Evolutionary conservation across 2,797 vertebrate species (phyloP), one percentile per base, ranked within the genome.

Genomic region (Xyrichtys novacula): DNA sequence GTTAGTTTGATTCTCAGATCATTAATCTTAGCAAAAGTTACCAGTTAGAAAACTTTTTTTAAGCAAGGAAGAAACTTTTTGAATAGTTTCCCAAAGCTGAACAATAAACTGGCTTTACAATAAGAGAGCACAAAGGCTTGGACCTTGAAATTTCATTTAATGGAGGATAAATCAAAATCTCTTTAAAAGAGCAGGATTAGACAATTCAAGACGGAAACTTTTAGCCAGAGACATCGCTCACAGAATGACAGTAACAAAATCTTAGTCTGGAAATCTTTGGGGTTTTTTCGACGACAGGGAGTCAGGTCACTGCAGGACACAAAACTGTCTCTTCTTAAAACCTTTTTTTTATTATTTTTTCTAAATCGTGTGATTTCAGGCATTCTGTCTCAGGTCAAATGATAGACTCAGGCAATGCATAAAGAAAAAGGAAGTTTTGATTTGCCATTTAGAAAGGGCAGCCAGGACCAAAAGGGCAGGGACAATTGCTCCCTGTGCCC

Each of bases 371-470:
- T 59, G 17, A 43, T 46, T 50, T 61, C 2, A 32, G 28, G n/a
- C 3, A 7, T 7, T 19, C n/a, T 43, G 1, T 71, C 40, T 48
- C 49, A 49, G 17, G 38, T 38, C 19, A 67, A 70, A 39, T 25
- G 38, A 62, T 55, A 40, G n/a, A 62, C 58, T 7, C 7, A 7
- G 17, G 56, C 17, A 34, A 55, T 38, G 11, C 32, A 53, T 32
- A 7, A 23, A 53, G 12, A 40, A 65, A 64, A 78, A n/a, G 55
- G 11, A 29, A 1, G 8, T 52, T 74, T 76, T 72, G 57, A 75
- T 64, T 64, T 78, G 71, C 53, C 76, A 86, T 82, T 84, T 85
- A 28, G 31, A 86, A 83, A 84, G 80, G 68, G 46, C 71, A 69
- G 20, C 25, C 14, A 43, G 36, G 26, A 73, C 63, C 61, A 31